Base-by-base conservation (phyloP, 2,888 invertebrate genomes). In the Xylota sylvarum region DNA sequence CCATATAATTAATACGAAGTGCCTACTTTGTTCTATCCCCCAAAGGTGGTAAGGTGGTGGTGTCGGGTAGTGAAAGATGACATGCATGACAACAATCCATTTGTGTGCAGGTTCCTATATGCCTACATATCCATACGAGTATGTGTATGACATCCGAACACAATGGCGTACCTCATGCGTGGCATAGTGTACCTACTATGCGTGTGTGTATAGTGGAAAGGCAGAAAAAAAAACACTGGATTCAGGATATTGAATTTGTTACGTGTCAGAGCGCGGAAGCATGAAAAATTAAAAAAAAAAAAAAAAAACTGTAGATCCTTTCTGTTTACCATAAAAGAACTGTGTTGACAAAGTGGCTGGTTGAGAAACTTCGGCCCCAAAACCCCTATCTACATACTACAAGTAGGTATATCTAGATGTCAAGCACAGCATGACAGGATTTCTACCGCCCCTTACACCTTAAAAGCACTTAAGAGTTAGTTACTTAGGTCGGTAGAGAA, bases 1-100 rank as follows among this genome's bases (percentile, higher is more conserved):
- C 86, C 86, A 86, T 86, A 82, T 86, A 86, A 86, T 86, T 86
- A 86, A 86, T 86, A 86, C 82, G 77, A 82, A 86, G 86, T 86
- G 82, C 86, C 81, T 82, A 86, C 82, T 86, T 86, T 86, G 78
- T 86, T 86, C 77, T 82, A 73, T 77, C 14, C 67, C 65, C 67
- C 65, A 76, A 81, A 77, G 62, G 40, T 48, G 74, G 48, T 58
- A 27, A 37, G 56, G 43, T 14, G 19, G 37, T 48, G 40, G 52
- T 43, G 32, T 5, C 46, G 43, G 19, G 30, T 46, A 32, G 37
- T 52, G 60, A 74, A 79, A 52, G 79, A 85, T 85, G 85, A 85
- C 85, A 85, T 85, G 81, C 76, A 85, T 76, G 85, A 72, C 81
- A 85, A 81, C 81, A 77, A 72, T 70, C 69, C 52, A 76, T 85